Conservation (phyloP, 2,888 invertebrate genomes). For the Fragum whitleyi region DNA sequence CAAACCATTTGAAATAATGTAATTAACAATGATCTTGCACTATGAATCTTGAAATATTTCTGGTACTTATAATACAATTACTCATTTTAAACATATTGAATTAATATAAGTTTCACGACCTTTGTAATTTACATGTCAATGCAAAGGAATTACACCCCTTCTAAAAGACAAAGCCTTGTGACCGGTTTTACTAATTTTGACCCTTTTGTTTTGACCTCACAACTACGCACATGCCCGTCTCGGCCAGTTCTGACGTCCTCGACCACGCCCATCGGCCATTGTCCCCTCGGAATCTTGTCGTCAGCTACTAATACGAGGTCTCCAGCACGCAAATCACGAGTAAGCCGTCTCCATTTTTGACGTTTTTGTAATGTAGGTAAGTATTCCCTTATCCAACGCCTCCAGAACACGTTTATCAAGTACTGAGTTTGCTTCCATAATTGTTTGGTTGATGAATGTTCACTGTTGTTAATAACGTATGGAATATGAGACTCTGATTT, state of each 20-base stretch:
- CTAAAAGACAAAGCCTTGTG: conserved; percentile 16
- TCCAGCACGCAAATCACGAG: not conserved
- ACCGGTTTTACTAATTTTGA: conserved; percentile 3
- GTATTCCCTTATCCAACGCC: conserved; percentile 36
- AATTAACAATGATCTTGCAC: too few relatives aligned
- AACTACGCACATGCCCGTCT: conserved; percentile 43
- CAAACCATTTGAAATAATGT: too few relatives aligned
- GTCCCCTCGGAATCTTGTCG: conserved; percentile 25
- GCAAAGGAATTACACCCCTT: not conserved
- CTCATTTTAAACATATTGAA: not conserved
- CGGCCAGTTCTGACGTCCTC: conserved; percentile 26
- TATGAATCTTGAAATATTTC: not conserved
- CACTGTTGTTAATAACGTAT: conserved; percentile 13
- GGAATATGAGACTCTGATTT: conserved; percentile 32
- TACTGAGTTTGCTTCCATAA: conserved; percentile 49
- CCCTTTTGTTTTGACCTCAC: conserved; percentile 16
- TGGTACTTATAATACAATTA: not conserved
- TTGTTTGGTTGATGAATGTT: conserved; percentile 13
- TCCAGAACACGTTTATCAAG: conserved; percentile 42
- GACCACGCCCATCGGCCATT: conserved; percentile 50
- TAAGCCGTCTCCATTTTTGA: conserved; percentile 30
- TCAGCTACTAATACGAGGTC: conserved; percentile 23
- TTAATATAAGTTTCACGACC: not conserved
- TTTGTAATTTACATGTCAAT: not conserved
- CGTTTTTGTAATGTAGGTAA: conserved; percentile 16